phyloP scores from a whole-genome alignment of 1,140 invertebrate species.

The Drosophila guanche region DNA sequence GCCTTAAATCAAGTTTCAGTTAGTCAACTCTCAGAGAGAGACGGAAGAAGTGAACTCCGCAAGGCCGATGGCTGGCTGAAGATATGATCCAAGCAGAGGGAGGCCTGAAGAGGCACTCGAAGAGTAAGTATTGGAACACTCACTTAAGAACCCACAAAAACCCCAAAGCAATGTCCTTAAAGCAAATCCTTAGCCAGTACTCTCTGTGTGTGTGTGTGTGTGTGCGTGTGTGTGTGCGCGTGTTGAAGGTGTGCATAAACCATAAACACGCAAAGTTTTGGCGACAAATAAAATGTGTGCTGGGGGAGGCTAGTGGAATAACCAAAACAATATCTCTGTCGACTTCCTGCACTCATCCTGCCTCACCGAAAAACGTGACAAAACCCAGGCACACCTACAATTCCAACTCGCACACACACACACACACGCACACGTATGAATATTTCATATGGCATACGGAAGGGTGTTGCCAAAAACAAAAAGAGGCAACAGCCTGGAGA shows the following conservation, averaged over 20 bases:
- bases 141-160: too few relatives aligned
- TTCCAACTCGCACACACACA: slow-evolving; percentile 7
- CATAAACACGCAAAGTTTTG: slow-evolving; percentile 67
- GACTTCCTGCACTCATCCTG: not conserved
- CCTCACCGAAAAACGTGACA: slow-evolving; percentile 54
- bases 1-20: slow-evolving; percentile 18
- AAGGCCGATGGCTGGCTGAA: not conserved
- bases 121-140: too few relatives aligned
- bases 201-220: not conserved
- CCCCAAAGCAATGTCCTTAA: slow-evolving; percentile 24
- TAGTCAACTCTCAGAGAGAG: not conserved
- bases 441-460: slow-evolving; percentile 53
- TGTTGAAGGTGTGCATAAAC: slow-evolving; percentile 49
- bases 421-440: slow-evolving; percentile 40
- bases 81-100: slow-evolving; percentile 3
- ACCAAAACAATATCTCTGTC: slow-evolving; percentile 49
- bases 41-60: slow-evolving; percentile 1
- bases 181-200: not conserved
- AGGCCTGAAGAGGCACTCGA: too few relatives aligned
- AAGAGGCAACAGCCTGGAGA: slow-evolving; percentile 46
- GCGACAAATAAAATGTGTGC: slow-evolving; percentile 32
- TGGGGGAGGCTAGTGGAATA: slow-evolving; percentile 4
- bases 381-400: slow-evolving; percentile 55
- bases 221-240: slow-evolving; percentile 1
- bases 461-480: slow-evolving; percentile 44